Conservation (phyloP, 2,888 invertebrate species). For the Drosophila greeni region DNA sequence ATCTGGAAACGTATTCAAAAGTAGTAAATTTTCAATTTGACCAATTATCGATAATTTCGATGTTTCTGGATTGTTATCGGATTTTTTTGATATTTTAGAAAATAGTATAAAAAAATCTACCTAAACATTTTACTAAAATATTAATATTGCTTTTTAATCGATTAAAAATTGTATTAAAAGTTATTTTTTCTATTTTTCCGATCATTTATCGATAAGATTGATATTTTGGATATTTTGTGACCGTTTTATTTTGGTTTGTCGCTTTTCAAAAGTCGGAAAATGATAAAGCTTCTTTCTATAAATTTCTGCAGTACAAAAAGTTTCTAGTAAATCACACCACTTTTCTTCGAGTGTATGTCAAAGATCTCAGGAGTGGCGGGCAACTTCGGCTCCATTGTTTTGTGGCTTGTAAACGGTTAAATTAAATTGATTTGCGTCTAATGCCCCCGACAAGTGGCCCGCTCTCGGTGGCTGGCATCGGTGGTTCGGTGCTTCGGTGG, state of each 20-base stretch:
- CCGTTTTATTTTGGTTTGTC: neutral
- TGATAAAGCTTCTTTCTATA: neutral
- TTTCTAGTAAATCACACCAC: too few species aligned
- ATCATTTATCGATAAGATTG: too few species aligned
- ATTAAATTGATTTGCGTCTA: constrained; percentile 76
- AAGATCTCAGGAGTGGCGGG: constrained; percentile 43
- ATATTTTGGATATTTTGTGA: neutral
- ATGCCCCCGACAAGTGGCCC: constrained; percentile 74
- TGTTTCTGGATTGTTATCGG: neutral
- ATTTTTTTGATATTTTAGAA: too few species aligned
- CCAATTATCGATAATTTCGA: neutral
- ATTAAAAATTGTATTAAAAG: too few species aligned
- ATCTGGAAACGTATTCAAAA: too few species aligned
- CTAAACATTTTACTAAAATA: too few species aligned
- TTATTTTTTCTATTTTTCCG: too few species aligned
- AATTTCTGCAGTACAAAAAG: too few species aligned
- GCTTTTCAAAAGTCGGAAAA: neutral
- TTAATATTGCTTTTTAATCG: too few species aligned
- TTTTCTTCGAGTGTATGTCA: constrained; percentile 31
- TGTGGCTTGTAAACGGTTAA: constrained; percentile 69
- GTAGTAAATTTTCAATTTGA: too few species aligned
- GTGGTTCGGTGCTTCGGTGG: neutral
- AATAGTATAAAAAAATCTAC: too few species aligned
- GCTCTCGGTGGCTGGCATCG: constrained; percentile 47
- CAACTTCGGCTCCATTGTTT: constrained; percentile 43